These are phyloP conservation scores for Rhineura floridana DNA, from an alignment of 2,113 vertebrate species.

Conservation along the genomic window DNA sequence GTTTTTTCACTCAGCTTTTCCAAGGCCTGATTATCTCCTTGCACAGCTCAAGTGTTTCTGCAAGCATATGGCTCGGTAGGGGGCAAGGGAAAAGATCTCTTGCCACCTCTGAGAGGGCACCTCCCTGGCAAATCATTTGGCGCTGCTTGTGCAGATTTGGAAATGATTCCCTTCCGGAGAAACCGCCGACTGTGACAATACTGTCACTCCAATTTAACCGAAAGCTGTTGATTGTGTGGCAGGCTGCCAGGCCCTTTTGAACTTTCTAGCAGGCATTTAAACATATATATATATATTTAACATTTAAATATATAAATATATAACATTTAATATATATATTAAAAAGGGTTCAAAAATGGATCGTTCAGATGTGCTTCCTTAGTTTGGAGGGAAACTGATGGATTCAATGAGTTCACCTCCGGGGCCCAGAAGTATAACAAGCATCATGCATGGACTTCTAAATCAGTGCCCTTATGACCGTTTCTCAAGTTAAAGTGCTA, in stretches of 20 bases:
- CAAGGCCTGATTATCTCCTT: background rate
- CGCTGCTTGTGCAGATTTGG: background rate
- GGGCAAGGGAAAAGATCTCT: background rate
- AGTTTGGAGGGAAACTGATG: background rate
- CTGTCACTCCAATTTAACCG: background rate
- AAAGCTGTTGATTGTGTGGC: constrained; percentile 3
- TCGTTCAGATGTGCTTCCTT: background rate
- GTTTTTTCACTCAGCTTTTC: background rate
- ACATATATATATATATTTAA: no score
- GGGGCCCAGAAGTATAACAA: no score
- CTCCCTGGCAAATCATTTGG: accelerated
- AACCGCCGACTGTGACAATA: background rate
- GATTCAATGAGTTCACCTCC: background rate
- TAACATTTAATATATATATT: no score
- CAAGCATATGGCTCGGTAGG: constrained; percentile 7
- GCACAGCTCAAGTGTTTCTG: background rate
- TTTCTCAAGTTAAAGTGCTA: background rate
- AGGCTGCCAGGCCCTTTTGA: constrained; percentile 5
- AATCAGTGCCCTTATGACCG: background rate
- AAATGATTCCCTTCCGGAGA: background rate
- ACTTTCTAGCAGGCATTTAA: background rate
- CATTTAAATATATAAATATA: no score
- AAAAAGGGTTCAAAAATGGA: background rate
- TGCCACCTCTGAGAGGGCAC: accelerated
- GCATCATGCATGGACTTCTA: background rate